Conservation (phyloP, 2,797 vertebrate species). For the Pogoniulus pusillus region DNA sequence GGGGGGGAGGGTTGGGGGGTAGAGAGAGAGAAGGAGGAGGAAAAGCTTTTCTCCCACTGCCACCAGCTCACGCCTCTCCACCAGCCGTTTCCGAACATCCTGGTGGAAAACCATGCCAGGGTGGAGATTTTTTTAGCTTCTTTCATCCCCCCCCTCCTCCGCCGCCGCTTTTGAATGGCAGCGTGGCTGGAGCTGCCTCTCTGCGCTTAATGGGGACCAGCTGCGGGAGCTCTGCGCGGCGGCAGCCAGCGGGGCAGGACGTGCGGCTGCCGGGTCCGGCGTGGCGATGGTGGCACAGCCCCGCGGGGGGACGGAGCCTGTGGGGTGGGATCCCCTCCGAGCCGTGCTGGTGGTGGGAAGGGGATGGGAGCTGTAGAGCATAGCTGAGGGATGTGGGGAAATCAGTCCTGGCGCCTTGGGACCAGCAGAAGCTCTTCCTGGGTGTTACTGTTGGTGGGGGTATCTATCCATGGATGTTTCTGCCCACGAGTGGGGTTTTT, state of each 20-base stretch:
- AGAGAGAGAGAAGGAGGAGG: no score
- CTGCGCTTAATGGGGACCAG: conserved; percentile 43
- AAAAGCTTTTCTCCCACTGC: not conserved
- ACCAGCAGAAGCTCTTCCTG: not conserved
- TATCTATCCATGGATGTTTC: not conserved
- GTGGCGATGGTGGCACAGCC: not conserved
- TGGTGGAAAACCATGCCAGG: not conserved
- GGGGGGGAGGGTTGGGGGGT: no score
- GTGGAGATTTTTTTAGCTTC: not conserved
- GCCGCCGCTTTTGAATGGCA: not conserved
- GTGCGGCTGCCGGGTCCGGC: not conserved
- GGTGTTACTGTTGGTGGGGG: no score
- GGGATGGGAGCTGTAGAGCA: rapidly evolving
- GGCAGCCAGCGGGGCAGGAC: not conserved
- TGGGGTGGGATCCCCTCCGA: not conserved
- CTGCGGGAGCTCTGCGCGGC: not conserved
- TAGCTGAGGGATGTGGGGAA: not conserved
- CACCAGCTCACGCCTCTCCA: not conserved
- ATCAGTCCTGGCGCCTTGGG: rapidly evolving
- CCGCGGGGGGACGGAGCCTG: not conserved
- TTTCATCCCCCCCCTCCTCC: not conserved
- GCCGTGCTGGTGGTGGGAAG: rapidly evolving
- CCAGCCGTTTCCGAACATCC: not conserved
- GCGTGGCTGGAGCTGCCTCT: not conserved
- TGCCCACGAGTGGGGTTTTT: not conserved